Evolutionary conservation across 2,113 vertebrate species (phyloP), one percentile per base, ranked within the genome.

Genomic region (Rhinichthys klamathensis): DNA sequence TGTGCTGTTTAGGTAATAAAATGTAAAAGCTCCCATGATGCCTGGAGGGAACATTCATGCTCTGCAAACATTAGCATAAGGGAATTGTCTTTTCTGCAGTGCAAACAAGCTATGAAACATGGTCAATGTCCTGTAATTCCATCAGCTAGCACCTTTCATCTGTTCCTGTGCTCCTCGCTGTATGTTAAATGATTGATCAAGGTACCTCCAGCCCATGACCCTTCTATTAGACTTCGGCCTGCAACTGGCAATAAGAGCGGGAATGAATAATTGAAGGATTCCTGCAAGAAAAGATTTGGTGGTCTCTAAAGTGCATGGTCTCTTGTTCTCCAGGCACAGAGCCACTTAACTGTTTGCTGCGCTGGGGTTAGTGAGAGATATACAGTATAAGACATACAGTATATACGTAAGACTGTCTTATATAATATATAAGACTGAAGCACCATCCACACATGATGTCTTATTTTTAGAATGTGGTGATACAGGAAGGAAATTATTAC

Each of bases 1-100:
- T 9, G 13, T 58, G 86, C 87, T 79, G 87, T 87, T 87, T 51
- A n/a, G 88, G 88, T 89, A 88, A 91, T 91, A 84, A 90, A 90
- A 89, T 87, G 88, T 21, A 88, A 91, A 89, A 86, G 89, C 56
- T 21, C 65, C 30, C 38, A 41, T 44, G 87, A 83, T 85, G 90
- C 86, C 84, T 88, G 80, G 88, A 84, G 84, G 87, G 76, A 81
- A 38, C 27, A 58, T 89, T 54, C 78, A 80, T 88, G 83, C 87
- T 82, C 61, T 74, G 77, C 84, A 90, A 89, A 87, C 77, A 91
- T 89, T 88, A 89, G 81, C 78, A 86, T 87, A 89, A 84, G 84
- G 79, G 80, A 90, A 90, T 73, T 88, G 67, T 90, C 76, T 76
- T 81, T 80, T 69, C 60, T 80, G 77, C 87, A 80, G 81, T 11